Percentiles rank a stretch among this genome's conserved stretches.
Conservation (phyloP, 1,140 invertebrate species). For the Lordiphosa clarofinis region DNA sequence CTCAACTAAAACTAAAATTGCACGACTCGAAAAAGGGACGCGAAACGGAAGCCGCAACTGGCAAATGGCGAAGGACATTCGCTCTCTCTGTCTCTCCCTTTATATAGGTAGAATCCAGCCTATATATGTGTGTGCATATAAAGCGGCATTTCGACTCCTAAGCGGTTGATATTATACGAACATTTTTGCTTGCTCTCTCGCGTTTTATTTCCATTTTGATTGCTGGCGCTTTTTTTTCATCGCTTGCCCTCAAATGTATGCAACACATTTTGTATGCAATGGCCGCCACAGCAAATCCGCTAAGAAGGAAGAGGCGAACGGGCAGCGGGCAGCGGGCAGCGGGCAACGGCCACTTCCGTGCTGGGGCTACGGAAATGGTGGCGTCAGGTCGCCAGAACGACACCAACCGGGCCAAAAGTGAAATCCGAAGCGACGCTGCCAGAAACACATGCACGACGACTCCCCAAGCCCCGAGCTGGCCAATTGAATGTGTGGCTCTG, state of each 20-base stretch:
- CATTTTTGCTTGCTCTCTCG: conserved; percentile 17
- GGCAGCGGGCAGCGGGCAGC: not conserved
- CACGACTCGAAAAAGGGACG: conserved; percentile 48
- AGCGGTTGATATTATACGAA: conserved; percentile 42
- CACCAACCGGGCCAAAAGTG: conserved; percentile 69
- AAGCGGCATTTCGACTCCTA: conserved; percentile 28
- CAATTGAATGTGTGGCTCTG: conserved; percentile 68
- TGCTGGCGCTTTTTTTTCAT: conserved; percentile 24
- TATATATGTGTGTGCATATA: conserved; percentile 35
- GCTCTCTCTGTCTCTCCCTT: conserved; percentile 1
- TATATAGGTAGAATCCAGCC: conserved; percentile 6
- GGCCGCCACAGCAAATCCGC: conserved; percentile 63
- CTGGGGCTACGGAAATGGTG: conserved; percentile 64
- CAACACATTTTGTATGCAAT: conserved; percentile 76
- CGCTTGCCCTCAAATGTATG: conserved; percentile 65
- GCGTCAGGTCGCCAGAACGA: conserved; percentile 73
- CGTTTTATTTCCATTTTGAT: conserved; percentile 71
- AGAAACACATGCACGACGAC: conserved; percentile 53
- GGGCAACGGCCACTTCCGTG: conserved; percentile 60
- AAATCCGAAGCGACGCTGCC: conserved; percentile 60
- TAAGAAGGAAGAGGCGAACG: not conserved
- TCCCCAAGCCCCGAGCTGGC: conserved; percentile 10
- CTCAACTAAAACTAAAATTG: conserved; percentile 57
- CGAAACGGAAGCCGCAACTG: conserved; percentile 66
- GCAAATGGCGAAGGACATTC: conserved; percentile 64